Percentiles rank a stretch among this genome's conserved stretches.
These are phyloP conservation scores for Melieria crassipennis DNA, from an alignment of 2,888 invertebrate genomes.

Conservation along the genomic window DNA sequence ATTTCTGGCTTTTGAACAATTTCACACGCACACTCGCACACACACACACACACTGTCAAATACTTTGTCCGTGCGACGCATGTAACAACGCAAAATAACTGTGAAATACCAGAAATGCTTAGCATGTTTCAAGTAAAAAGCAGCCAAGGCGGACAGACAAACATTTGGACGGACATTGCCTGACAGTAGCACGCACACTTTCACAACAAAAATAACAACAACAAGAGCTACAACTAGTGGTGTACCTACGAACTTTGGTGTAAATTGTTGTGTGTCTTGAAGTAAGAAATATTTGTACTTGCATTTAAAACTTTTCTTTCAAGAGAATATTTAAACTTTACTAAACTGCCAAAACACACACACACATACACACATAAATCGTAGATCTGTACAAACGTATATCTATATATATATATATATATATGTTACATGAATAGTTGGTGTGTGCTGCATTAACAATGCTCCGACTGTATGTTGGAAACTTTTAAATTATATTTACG, in stretches of 20 bases:
- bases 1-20: conserved; percentile 15
- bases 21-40: conserved; percentile 26
- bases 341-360: background rate
- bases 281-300: background rate
- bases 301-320: too few relatives aligned
- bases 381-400: background rate
- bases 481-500: too few relatives aligned
- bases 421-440: background rate
- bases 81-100: conserved; percentile 7
- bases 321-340: too few relatives aligned
- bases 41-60: conserved; percentile 14
- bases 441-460: too few relatives aligned
- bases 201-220: too few relatives aligned
- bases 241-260: too few relatives aligned
- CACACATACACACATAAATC: too few relatives aligned
- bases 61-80: background rate
- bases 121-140: background rate
- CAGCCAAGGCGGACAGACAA: background rate
- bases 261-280: background rate
- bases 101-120: conserved; percentile 8
- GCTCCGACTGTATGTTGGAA: too few relatives aligned
- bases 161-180: background rate
- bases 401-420: background rate
- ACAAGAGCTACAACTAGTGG: too few relatives aligned
- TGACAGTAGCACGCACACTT: background rate